phyloP scores from a whole-genome alignment of 1,140 invertebrate species.

The Bombus haemorrhoidalis region DNA sequence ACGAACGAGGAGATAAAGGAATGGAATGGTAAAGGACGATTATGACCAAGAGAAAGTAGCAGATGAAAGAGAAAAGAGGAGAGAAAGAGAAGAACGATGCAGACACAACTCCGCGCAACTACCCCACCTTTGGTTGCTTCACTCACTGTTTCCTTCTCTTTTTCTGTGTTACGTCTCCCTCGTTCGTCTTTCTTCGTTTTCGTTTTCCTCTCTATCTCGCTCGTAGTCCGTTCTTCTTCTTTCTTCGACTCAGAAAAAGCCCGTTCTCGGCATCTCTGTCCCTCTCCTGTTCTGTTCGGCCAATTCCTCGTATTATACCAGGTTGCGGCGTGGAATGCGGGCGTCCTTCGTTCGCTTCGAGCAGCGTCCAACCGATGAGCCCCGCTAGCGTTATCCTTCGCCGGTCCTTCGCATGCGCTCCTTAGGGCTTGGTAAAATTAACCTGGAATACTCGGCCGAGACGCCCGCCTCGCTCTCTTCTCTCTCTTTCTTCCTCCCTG shows the following conservation, averaged over 20 bases:
- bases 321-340: conserved; percentile 81
- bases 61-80: conserved; percentile 31
- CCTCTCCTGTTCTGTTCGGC: conserved; percentile 67
- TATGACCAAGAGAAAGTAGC: conserved; percentile 52
- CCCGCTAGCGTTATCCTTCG: conserved; percentile 77
- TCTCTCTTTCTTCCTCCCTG: not conserved
- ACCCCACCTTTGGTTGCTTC: conserved; percentile 33
- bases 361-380: conserved; percentile 77
- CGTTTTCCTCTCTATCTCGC: conserved; percentile 47
- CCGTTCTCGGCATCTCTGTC: conserved; percentile 61
- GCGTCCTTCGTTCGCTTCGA: conserved; percentile 81
- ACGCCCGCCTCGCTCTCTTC: conserved; percentile 38
- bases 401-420: conserved; percentile 72
- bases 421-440: conserved; percentile 72
- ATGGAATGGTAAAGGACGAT: conserved; percentile 46
- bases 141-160: conserved; percentile 54
- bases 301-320: conserved; percentile 82
- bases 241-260: conserved; percentile 23
- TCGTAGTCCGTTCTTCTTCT: conserved; percentile 17
- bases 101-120: conserved; percentile 45
- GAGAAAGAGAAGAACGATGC: conserved; percentile 40
- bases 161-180: conserved; percentile 69
- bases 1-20: conserved; percentile 16
- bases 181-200: conserved; percentile 24
- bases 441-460: conserved; percentile 69